A percentile compares a stretch with the other conserved stretches of the same genome.
Evolutionary conservation across 2,113 vertebrate genomes (phyloP).

Genomic region (Siphamia tubifer): DNA sequence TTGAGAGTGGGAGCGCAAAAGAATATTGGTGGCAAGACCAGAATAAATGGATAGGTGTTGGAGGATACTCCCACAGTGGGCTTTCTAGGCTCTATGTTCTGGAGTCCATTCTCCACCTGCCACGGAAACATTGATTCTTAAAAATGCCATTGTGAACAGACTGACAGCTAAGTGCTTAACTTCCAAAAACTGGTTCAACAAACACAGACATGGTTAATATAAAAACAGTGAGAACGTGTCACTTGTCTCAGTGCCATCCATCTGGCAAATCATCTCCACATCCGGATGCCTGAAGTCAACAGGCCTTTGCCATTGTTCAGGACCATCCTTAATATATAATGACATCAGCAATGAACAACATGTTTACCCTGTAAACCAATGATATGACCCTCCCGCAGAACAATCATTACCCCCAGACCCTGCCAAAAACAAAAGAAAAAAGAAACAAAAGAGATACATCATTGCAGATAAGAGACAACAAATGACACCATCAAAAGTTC

Average conservation of each 20-base stretch:
- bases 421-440: conserved; percentile 8
- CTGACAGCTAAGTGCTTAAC: conserved; percentile 78
- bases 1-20: conserved; percentile 45
- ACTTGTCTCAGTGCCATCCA: conserved; percentile 68
- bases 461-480: conserved; percentile 68
- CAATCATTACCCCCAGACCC: conserved; percentile 30
- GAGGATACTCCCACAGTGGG: conserved; percentile 33
- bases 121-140: conserved; percentile 39
- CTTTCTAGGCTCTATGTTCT: conserved; percentile 34
- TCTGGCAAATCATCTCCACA: conserved; percentile 41
- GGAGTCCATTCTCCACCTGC: conserved; percentile 31
- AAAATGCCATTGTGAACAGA: conserved; percentile 67
- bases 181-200: conserved; percentile 67
- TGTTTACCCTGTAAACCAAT: conserved; percentile 83
- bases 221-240: conserved; percentile 75
- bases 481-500: conserved; percentile 68
- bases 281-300: conserved; percentile 35
- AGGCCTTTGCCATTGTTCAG: conserved; percentile 33
- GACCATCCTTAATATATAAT: conserved; percentile 45
- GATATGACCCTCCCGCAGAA: conserved; percentile 61
- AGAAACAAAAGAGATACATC: conserved; percentile 59
- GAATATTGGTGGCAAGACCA: conserved; percentile 37
- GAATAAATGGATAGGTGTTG: conserved; percentile 30
- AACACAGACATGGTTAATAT: conserved; percentile 77
- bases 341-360: conserved; percentile 64